These are phyloP conservation scores for Oenanthe oenanthe DNA, from an alignment of 2,113 vertebrate species.

Conservation along the genomic window DNA sequence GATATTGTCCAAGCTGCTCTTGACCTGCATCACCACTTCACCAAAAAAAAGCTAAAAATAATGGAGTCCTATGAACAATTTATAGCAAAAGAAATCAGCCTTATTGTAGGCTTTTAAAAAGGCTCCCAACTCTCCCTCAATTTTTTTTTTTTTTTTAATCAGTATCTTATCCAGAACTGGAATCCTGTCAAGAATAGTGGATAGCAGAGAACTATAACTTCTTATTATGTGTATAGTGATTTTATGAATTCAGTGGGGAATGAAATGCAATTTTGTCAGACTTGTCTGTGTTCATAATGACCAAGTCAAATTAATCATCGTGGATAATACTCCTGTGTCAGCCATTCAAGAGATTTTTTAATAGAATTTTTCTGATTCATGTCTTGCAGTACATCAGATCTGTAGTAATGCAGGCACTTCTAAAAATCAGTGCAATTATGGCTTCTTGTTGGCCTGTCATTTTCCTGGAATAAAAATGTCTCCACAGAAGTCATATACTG, in stretches of 20 bases:
- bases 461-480: slow-evolving; percentile 79
- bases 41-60: background rate
- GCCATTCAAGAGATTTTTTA: slow-evolving; percentile 92
- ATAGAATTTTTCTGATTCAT: slow-evolving; percentile 98
- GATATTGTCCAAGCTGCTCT: background rate
- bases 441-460: slow-evolving; percentile 91
- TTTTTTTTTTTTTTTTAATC: slow-evolving; percentile 29
- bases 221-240: slow-evolving; percentile 63
- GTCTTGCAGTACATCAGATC: slow-evolving; percentile 88
- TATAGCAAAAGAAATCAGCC: slow-evolving; percentile 53
- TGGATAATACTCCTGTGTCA: slow-evolving; percentile 94
- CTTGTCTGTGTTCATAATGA: slow-evolving; percentile 94
- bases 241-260: slow-evolving; percentile 88
- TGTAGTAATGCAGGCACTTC: slow-evolving; percentile 87
- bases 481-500: slow-evolving; percentile 53
- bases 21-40: slow-evolving; percentile 21
- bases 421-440: slow-evolving; percentile 92
- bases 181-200: slow-evolving; percentile 55
- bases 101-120: slow-evolving; percentile 42
- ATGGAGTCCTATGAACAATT: slow-evolving; percentile 1
- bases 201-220: slow-evolving; percentile 63
- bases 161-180: slow-evolving; percentile 60
- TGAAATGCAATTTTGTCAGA: slow-evolving; percentile 93
- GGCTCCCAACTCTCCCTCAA: background rate
- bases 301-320: slow-evolving; percentile 95